Evolutionary conservation across 2,888 invertebrate genomes (phyloP).

Genomic region (Lepidonotus clava): DNA sequence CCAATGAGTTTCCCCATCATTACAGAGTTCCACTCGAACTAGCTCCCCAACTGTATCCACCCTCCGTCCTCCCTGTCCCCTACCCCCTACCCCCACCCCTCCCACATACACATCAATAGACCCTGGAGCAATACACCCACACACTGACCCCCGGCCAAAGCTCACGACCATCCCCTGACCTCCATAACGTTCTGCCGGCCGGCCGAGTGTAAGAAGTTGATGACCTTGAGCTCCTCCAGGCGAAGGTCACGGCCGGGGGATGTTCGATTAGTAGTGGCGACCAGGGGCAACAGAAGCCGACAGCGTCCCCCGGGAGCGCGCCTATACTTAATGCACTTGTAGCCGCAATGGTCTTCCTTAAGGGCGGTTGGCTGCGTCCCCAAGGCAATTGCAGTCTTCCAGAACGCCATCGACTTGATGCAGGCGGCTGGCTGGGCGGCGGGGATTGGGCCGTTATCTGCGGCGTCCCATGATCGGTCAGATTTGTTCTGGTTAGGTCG

Average conservation of each 20-base stretch:
- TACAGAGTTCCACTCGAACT: no score
- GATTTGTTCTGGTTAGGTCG: constrained; percentile 48
- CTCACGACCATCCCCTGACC: no score
- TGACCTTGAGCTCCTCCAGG: neutral
- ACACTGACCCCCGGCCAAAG: no score
- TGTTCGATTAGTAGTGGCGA: constrained; percentile 39
- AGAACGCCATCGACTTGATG: constrained; percentile 48
- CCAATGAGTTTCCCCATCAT: no score
- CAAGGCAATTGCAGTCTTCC: constrained; percentile 44
- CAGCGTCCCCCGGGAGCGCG: neutral
- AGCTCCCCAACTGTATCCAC: no score
- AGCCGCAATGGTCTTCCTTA: constrained; percentile 19
- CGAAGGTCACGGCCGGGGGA: constrained; percentile 22
- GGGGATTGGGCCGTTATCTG: constrained; percentile 6
- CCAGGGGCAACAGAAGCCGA: constrained; percentile 29
- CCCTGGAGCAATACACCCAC: no score
- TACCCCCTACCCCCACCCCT: no score
- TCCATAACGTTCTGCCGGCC: constrained; percentile 37
- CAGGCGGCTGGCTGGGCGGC: neutral
- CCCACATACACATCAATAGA: no score
- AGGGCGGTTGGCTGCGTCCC: constrained; percentile 29
- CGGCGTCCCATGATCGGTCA: constrained; percentile 26
- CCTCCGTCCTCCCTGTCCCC: no score
- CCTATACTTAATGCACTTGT: constrained; percentile 43
- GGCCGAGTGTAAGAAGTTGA: constrained; percentile 43